Evolutionary conservation across 2,113 vertebrate species (phyloP), one percentile per base, ranked within the genome.

Genomic region (Myrmecophaga tridactyla): DNA sequence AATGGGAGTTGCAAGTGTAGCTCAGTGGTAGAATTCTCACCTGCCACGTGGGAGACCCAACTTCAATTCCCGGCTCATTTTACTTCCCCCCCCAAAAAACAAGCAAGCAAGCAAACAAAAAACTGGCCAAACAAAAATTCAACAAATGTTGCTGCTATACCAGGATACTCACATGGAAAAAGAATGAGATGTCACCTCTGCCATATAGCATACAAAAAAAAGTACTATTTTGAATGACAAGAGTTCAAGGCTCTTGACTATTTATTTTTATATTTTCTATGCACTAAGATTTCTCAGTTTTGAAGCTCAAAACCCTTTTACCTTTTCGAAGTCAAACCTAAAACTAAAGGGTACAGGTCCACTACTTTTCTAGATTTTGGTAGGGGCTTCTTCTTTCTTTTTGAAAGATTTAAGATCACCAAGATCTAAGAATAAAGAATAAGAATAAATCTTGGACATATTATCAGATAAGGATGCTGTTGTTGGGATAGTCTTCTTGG

Each of bases 371-470:
- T 21, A 13, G 13, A 6, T 17, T 80, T 6, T 80, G 6, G 4
- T 67, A 89, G 48, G 20, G 73, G 20, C n/a, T 96, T n/a, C 36
- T 92, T 90, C n/a, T n/a, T n/a, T n/a, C n/a, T 95, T 62, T 34
- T 34, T 86, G 39, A 83, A 77, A 89, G 13, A 29, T 89, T 80
- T 85, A 72, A 80, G 18, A 80, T 60, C 11, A 41, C n/a, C 34
- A 73, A 48, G 7, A 48, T 53, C 7, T 53, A 53, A 53, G 51
- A 53, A 53, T 53, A 53, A 53, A 53, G 51, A 53, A 53, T 53
- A 75, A 63, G 23, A 77, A 85, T 72, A 84, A 85, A 92, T 73
- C 89, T 25, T 10, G 34, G n/a, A 80, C 39, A 43, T 62, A 53
- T 53, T 12, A 53, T 82, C 56, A 36, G 8, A 85, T 85, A 10